Percentiles rank a stretch among this genome's conserved stretches.
Conservation (phyloP, 1,140 invertebrate genomes). For the Branchinecta lindahli region DNA sequence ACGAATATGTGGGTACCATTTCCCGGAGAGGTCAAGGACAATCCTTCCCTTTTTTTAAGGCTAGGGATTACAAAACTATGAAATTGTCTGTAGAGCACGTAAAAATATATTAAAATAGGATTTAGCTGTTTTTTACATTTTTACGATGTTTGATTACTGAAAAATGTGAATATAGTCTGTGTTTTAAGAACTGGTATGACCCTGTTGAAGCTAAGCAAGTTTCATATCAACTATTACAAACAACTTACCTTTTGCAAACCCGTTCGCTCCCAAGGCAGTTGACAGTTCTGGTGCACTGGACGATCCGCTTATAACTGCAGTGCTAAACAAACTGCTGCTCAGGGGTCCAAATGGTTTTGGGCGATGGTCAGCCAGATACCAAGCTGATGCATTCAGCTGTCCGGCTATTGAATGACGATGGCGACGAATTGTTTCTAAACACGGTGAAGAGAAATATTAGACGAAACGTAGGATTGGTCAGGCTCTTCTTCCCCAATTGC, state of each 20-base stretch:
- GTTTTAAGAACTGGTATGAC: too few species aligned
- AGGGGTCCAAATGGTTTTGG: neutral
- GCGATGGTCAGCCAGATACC: constrained; percentile 18
- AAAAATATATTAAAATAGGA: too few species aligned
- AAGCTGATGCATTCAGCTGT: constrained; percentile 56
- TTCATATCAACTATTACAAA: too few species aligned
- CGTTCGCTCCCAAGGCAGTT: constrained; percentile 57
- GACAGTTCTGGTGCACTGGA: constrained; percentile 69
- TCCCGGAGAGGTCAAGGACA: too few species aligned
- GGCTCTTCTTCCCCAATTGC: neutral
- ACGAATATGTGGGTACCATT: too few species aligned
- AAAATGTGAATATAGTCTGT: too few species aligned
- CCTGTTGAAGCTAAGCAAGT: too few species aligned
- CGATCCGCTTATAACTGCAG: constrained; percentile 81
- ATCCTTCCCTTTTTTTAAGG: too few species aligned
- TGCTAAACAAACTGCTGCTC: constrained; percentile 69
- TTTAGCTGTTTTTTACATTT: too few species aligned
- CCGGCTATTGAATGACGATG: constrained; percentile 83
- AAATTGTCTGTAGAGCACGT: too few species aligned
- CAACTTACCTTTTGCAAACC: constrained; percentile 18
- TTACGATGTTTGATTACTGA: too few species aligned
- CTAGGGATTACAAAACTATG: too few species aligned
- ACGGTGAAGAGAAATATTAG: neutral
- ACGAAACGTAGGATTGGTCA: neutral
- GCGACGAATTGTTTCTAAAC: constrained; percentile 40